Evolutionary conservation across 1,140 invertebrate genomes (phyloP).

Genomic region (Dinoponera quadriceps): DNA sequence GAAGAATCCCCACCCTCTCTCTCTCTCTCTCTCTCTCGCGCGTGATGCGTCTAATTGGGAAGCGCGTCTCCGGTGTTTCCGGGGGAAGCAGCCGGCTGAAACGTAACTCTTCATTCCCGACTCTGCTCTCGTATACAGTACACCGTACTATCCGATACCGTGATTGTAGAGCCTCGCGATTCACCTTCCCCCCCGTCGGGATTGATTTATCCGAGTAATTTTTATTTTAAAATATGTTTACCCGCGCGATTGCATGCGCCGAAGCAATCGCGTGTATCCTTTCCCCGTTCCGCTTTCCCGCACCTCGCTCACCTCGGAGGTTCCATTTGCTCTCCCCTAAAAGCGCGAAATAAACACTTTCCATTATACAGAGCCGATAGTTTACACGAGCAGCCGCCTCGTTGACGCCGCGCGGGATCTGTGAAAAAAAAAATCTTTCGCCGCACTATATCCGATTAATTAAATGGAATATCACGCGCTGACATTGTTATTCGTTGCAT

Average conservation of each 20-base stretch:
- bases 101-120: conserved; percentile 1
- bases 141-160: not conserved
- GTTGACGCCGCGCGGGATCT: not conserved
- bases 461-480: conserved; percentile 1
- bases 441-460: conserved; percentile 8
- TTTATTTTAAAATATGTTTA: too few species aligned
- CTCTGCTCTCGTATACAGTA: too few species aligned
- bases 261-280: conserved; percentile 9
- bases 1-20: too few species aligned
- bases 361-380: conserved; percentile 27
- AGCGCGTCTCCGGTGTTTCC: too few species aligned
- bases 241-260: too few species aligned
- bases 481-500: not conserved
- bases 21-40: too few species aligned
- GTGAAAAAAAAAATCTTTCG: conserved; percentile 23
- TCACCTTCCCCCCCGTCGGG: too few species aligned
- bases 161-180: not conserved
- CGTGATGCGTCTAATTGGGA: too few species aligned
- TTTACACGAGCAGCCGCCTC: conserved; percentile 1
- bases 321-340: conserved; percentile 26
- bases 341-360: conserved; percentile 26
- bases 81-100: too few species aligned
- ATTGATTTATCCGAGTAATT: too few species aligned
- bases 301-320: not conserved
- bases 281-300: not conserved